Base-by-base conservation (phyloP, 2,888 invertebrate species). In the Choristoneura rosaceana region DNA sequence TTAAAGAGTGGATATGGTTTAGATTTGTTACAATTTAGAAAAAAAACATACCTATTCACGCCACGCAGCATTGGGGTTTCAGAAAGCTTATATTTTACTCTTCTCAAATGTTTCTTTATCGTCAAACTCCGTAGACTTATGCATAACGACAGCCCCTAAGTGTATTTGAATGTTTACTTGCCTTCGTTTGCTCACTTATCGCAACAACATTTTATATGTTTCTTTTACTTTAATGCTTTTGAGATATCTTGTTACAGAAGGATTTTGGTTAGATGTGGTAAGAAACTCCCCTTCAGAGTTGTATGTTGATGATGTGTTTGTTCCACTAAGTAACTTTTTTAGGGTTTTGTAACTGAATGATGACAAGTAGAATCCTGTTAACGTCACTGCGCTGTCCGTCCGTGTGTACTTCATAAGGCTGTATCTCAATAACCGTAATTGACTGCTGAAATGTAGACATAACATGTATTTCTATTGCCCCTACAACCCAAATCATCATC, bases 91-190 rank as follows among this genome's bases (percentile, higher is more conserved):
- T 52, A 7, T 52, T 50, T 52, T 25, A 4, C 55, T 58, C 12
- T 33, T 33, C 33, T 58, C 14, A 33, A 33, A 33, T 33, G 10
- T 58, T 33, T 12, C 12, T 58, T 12, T 58, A 58, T 58, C 55
- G 33, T 33, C 8, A 12, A 58, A 55, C 55, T 55, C 55, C 14
- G 55, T 12, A 33, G 55, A 58, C 14, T 33, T 33, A 60, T 60
- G 38, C 38, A 65, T 65, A 66, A 25, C 52, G 62, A 58, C 25
- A 15, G 14, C 12, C 43, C 14, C 41, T 65, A 60, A 67, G 79
- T 81, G 79, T 80, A 81, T 83, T 80, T 79, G 81, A 82, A 83
- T 80, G 79, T 82, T 80, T 71, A 59, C 71, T 17, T 15, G 34
- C 9, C 17, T 34, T 38, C 38, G 14, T 69, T 69, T 41, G 47